A percentile compares a stretch with the other conserved stretches of the same genome.
These are phyloP conservation scores for Apotomis turbidana DNA, from an alignment of 2,888 invertebrate genomes.

Conservation along the genomic window DNA sequence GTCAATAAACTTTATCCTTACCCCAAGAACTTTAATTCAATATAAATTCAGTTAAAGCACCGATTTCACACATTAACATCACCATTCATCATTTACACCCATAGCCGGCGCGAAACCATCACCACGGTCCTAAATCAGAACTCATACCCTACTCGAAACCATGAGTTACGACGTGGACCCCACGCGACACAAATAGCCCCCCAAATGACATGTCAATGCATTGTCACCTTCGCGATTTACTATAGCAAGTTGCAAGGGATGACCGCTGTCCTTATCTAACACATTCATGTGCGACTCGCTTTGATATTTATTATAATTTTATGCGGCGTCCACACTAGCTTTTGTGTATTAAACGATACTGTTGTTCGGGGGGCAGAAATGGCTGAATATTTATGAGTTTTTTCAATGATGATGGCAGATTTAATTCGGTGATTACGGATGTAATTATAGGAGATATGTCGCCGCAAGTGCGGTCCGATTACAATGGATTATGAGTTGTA, in stretches of 20 bases:
- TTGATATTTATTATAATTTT: constrained; percentile 82
- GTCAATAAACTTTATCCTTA: constrained; percentile 6
- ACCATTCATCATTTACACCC: constrained; percentile 54
- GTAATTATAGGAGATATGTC: constrained; percentile 64
- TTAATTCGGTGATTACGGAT: constrained; percentile 69
- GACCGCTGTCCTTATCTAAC: constrained; percentile 48
- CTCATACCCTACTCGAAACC: constrained; percentile 68
- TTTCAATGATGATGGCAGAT: constrained; percentile 60
- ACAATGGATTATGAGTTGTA: constrained; percentile 23
- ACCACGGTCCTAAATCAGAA: constrained; percentile 69
- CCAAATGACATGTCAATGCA: constrained; percentile 77
- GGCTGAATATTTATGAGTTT: constrained; percentile 73
- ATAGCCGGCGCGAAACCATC: constrained; percentile 61
- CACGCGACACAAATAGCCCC: constrained; percentile 69
- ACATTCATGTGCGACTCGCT: constrained; percentile 50
- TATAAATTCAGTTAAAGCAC: constrained; percentile 20
- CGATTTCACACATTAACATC: constrained; percentile 38
- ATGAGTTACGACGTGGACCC: constrained; percentile 77
- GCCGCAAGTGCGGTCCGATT: constrained; percentile 47
- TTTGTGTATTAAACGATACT: constrained; percentile 78
- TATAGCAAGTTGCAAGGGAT: constrained; percentile 56
- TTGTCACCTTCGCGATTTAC: constrained; percentile 79
- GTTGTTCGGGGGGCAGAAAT: constrained; percentile 70
- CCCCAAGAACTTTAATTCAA: constrained; percentile 18
- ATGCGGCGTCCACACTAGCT: constrained; percentile 73